These are phyloP conservation scores for Hyles vespertilio DNA, from an alignment of 1,140 invertebrate species.

Conservation along the genomic window DNA sequence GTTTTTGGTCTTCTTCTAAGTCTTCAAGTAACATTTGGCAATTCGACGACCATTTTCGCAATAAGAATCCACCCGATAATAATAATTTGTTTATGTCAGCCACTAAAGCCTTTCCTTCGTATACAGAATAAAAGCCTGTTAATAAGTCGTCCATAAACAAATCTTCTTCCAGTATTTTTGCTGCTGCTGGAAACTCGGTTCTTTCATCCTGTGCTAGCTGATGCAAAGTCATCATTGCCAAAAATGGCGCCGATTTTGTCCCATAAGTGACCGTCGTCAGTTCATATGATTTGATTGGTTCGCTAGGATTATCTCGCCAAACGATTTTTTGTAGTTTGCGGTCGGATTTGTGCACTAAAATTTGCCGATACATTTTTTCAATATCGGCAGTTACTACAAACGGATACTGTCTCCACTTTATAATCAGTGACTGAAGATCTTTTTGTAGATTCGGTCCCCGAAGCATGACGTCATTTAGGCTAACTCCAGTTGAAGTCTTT, in stretches of 20 bases:
- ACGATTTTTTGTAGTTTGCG: constrained; percentile 12
- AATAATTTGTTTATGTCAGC: constrained; percentile 15
- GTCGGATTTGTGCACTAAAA: constrained; percentile 7
- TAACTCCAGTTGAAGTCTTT: constrained; percentile 35
- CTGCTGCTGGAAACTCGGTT: constrained; percentile 10
- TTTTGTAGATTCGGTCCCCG: constrained; percentile 54
- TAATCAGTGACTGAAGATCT: constrained; percentile 28
- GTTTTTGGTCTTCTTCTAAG: constrained; percentile 10
- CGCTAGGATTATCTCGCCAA: constrained; percentile 10
- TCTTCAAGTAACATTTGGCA: constrained; percentile 7
- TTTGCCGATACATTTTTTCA: constrained; percentile 38
- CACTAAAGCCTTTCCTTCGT: constrained; percentile 23
- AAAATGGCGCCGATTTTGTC: constrained; percentile 13
- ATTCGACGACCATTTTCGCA: constrained; percentile 25
- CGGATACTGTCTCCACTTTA: constrained; percentile 33
- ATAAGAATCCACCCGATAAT: constrained; percentile 17
- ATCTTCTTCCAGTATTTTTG: constrained; percentile 12
- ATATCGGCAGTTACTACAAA: constrained; percentile 33
- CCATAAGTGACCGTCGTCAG: constrained; percentile 18
- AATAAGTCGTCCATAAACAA: constrained; percentile 20
- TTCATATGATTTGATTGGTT: constrained; percentile 7
- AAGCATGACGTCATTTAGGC: constrained; percentile 50
- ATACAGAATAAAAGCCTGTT: constrained; percentile 9
- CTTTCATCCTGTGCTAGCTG: constrained; percentile 13
- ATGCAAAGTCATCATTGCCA: constrained; percentile 14